phyloP scores from a whole-genome alignment of 2,797 vertebrate genomes.

The Silurus aristotelis region DNA sequence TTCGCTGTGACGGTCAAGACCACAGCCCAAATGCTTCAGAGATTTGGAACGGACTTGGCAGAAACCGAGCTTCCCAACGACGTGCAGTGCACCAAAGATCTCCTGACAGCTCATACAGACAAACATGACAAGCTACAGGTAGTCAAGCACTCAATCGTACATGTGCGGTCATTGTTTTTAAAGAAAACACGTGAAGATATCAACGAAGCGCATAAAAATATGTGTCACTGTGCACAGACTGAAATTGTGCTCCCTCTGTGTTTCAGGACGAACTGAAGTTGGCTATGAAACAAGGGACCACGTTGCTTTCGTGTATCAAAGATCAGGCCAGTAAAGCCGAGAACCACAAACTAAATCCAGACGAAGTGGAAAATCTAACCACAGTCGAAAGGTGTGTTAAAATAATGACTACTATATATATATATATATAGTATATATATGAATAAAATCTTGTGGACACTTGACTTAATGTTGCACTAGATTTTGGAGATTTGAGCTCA shows the following conservation, averaged over 20 bases:
- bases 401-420: too few species aligned
- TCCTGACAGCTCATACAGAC: constrained; percentile 80
- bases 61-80: constrained; percentile 89
- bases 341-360: constrained; percentile 80
- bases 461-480: too few species aligned
- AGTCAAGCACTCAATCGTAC: not conserved
- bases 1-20: constrained; percentile 93
- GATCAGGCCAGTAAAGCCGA: constrained; percentile 81
- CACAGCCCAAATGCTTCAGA: constrained; percentile 89
- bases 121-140: constrained; percentile 87
- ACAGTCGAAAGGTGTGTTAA: constrained; percentile 85
- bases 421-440: too few species aligned
- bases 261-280: constrained; percentile 86
- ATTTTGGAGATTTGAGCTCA: too few species aligned
- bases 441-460: too few species aligned
- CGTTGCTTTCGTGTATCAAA: constrained; percentile 84
- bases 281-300: constrained; percentile 87
- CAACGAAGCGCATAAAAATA: not conserved
- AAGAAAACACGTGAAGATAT: not conserved
- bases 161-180: not conserved
- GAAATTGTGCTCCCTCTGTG: constrained; percentile 37
- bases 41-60: constrained; percentile 84
- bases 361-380: constrained; percentile 87
- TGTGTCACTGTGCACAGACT: not conserved
- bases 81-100: constrained; percentile 84